Base-by-base conservation (phyloP, 2,888 invertebrate genomes). In the Podotricha telesiphe region DNA sequence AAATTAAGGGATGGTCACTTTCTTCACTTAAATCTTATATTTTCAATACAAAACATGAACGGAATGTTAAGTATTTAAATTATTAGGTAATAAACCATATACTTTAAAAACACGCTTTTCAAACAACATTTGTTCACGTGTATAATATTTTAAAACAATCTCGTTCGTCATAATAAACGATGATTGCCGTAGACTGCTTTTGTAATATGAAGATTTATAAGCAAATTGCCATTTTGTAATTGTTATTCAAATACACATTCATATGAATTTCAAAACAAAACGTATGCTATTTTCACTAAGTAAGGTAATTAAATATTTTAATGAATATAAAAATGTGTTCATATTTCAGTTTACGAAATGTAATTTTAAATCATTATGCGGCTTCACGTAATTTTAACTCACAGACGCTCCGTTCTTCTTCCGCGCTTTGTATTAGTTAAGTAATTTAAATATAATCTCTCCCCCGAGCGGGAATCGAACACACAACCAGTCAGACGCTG, bases 131-230 rank as follows among this genome's bases (percentile, higher is more conserved):
- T 28, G 2, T 45, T 48, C 20, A 61, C 34, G 62, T 42, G 40
- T 45, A 40, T 58, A 22, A 34, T 37, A 34, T 11, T 62, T 34
- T 37, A 19, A 48, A 48, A 48, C 8, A 48, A 62, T 19, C 19
- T 34, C 19, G 5, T 37, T 34, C 19, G 5, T 37, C 19, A 19
- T 62, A 62, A 62, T 62, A 34, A 45, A 62, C 47, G 48, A 34
- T 53, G 17, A 42, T 53, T 51, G 51, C 22, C 22, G 22, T 42
- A 40, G 51, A 53, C 28, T 62, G 51, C 42, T 48, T 37, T 64
- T 51, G 63, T 51, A 64, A 64, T 51, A 53, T 63, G 48, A 42
- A 53, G 40, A 64, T 53, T 64, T 51, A 64, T 64, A 64, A 5
- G 37, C 63, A 62, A 62, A 61, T 63, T 40, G 20, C 37, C 7